Evolutionary conservation across 2,797 vertebrate species (phyloP), one percentile per base, ranked within the genome.

Genomic region (Etheostoma nigrum): DNA sequence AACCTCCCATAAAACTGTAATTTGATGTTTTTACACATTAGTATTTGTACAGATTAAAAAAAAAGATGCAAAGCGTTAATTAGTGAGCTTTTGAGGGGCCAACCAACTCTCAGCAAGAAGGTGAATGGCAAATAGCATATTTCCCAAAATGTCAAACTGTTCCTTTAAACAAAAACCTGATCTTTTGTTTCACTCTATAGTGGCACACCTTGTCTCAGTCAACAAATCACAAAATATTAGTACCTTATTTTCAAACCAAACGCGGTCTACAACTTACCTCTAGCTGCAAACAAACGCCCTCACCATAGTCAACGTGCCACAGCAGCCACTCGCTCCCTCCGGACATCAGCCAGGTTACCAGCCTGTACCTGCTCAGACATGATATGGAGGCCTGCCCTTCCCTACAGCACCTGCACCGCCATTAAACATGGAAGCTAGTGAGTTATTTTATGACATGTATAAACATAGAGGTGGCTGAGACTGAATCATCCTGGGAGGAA

Each of bases 291-390:
- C 18, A 44, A 44, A 57, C n/a, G 70, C 77, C n/a, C 69, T 72
- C 12, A 62, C 67, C n/a, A 65, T 79, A 36, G 21, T 84, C 45
- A 54, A 66, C 6, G 13, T 1, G 47, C 59, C 88, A 21, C 84
- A 73, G 59, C 86, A 87, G 21, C 81, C 80, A 0, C 23, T 5
- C 3, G 8, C 53, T 3, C 64, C 64, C 1, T 16, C 19, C 2
- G 67, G 55, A 23, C 27, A 66, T 23, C 78, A 78, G n/a, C 72
- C 91, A 6, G 85, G 59, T 3, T 95, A 94, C 83, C 90, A 86
- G 45, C 67, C 81, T 1, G 71, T 94, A 47, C 89, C 90, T 2
- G 54, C 70, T 15, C 86, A 85, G 44, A 57, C 83, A 1, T 84
- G 73, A 19, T 79, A 79, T 27, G 58, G 58, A 30, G 84, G 49